Evolutionary conservation across 2,888 invertebrate genomes (phyloP).

Genomic region (Spatulosminthurus flaviceps): DNA sequence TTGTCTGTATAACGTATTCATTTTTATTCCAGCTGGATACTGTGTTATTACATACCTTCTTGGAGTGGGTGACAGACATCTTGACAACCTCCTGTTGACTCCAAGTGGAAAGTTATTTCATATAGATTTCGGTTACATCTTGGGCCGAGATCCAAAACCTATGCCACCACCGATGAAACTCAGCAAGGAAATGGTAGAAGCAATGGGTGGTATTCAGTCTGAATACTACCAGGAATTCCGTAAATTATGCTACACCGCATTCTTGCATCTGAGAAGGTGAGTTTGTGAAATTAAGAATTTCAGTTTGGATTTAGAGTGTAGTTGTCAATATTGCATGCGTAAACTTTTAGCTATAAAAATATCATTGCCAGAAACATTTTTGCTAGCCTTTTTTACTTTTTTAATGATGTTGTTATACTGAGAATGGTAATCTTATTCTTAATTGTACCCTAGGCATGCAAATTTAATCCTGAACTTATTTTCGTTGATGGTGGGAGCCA

Average conservation of each 20-base stretch:
- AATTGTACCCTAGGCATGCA: constrained; percentile 76
- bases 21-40: constrained; percentile 79
- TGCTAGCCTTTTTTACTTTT: too few species aligned
- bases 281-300: neutral
- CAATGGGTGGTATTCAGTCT: constrained; percentile 89
- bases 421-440: neutral
- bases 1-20: too few species aligned
- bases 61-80: constrained; percentile 96
- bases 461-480: constrained; percentile 97
- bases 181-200: constrained; percentile 99
- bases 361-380: too few species aligned
- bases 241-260: constrained; percentile 95
- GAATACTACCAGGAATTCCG: constrained; percentile 95
- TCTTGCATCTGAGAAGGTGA: constrained; percentile 87
- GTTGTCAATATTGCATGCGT: too few species aligned
- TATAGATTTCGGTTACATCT: constrained; percentile 97
- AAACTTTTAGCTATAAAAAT: too few species aligned
- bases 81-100: constrained; percentile 95
- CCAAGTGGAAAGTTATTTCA: constrained; percentile 91
- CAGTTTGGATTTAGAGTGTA: neutral
- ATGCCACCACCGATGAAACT: constrained; percentile 99
- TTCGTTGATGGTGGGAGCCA: constrained; percentile 98
- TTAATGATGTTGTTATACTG: too few species aligned
- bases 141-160: constrained; percentile 98
- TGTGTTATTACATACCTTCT: constrained; percentile 97